Evolutionary conservation across 2,113 vertebrate genomes (phyloP).

Genomic region (Neolamprologus brichardi): DNA sequence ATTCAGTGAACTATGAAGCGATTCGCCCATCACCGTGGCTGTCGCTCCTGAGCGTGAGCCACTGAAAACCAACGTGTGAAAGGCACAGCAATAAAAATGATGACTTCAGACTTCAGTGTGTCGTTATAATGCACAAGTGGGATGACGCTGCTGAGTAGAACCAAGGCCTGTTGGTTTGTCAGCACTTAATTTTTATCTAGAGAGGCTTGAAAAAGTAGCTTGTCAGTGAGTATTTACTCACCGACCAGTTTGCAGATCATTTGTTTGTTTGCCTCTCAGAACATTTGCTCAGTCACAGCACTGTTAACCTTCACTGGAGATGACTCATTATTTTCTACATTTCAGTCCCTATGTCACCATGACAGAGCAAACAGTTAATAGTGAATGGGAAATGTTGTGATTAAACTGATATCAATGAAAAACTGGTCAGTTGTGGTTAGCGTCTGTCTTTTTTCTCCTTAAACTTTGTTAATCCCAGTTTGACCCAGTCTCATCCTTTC

Average conservation of each 20-base stretch:
- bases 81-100: not conserved
- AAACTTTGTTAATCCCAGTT: not conserved
- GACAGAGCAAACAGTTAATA: not conserved
- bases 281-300: not conserved
- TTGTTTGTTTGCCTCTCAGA: not conserved
- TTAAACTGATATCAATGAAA: not conserved
- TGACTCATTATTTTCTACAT: not conserved
- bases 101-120: not conserved
- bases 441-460: not conserved
- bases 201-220: not conserved
- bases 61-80: not conserved
- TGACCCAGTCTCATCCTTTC: not conserved
- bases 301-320: not conserved
- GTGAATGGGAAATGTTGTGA: not conserved
- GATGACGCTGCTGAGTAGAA: not conserved
- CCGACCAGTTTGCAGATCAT: not conserved
- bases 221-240: not conserved
- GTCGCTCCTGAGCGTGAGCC: not conserved
- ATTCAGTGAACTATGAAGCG: not conserved
- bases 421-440: conserved; percentile 14
- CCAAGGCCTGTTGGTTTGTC: not conserved
- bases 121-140: not conserved
- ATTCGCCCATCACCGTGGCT: not conserved
- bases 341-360: not conserved
- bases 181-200: not conserved